phyloP scores from a whole-genome alignment of 2,797 vertebrate species.

The Neostethus bicornis region DNA sequence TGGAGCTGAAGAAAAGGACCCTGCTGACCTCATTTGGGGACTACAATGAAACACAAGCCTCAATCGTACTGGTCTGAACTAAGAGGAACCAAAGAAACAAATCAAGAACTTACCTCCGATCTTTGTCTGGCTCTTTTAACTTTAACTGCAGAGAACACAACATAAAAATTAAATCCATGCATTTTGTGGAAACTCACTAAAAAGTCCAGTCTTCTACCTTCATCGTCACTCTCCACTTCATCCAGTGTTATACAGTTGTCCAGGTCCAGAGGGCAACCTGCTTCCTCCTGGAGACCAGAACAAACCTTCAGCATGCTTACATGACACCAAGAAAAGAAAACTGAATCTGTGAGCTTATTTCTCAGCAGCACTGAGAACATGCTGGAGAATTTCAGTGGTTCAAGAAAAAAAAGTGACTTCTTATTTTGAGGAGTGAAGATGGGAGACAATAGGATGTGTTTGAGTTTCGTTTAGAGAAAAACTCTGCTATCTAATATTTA shows the following conservation, averaged over 20 bases:
- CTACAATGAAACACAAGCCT: not conserved
- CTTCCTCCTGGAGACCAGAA: conserved; percentile 36
- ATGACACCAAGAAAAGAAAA: no score
- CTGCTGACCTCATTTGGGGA: conserved; percentile 11
- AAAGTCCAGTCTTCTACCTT: conserved; percentile 37
- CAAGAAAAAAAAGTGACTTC: no score
- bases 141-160: conserved; percentile 23
- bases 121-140: not conserved
- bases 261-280: conserved; percentile 53
- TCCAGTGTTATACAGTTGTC: conserved; percentile 76
- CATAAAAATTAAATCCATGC: not conserved
- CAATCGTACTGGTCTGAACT: not conserved
- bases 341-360: no score
- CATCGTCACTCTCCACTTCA: conserved; percentile 54
- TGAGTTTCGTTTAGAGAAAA: no score
- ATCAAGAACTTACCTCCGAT: conserved; percentile 2
- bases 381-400: no score
- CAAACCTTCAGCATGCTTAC: no score
- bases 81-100: not conserved
- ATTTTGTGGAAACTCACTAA: not conserved
- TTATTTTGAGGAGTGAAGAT: no score
- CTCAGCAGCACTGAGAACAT: no score
- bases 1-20: conserved; percentile 49
- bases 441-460: no score
- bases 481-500: no score